phyloP scores from a whole-genome alignment of 1,140 invertebrate genomes.

The Wiebesia pumilae region DNA sequence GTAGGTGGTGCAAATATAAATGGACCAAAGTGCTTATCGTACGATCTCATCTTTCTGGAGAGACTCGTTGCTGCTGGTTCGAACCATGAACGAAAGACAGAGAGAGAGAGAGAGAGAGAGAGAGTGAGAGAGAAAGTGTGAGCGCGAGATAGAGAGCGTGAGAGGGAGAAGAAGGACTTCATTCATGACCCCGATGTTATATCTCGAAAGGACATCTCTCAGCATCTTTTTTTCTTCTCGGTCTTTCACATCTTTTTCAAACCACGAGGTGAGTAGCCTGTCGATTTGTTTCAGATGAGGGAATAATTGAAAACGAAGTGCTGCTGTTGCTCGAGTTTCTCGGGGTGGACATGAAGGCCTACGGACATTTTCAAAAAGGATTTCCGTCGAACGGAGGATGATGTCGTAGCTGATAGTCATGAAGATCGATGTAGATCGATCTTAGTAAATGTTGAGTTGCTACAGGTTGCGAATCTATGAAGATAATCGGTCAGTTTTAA shows the following conservation, averaged over 20 bases:
- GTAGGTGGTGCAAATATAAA: conserved; percentile 67
- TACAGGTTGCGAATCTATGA: conserved; percentile 17
- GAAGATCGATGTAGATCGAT: conserved; percentile 51
- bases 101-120: neutral
- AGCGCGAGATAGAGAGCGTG: neutral
- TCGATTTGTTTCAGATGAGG: conserved; percentile 58
- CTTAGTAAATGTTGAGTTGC: neutral
- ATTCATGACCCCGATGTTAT: conserved; percentile 62
- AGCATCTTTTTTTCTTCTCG: neutral
- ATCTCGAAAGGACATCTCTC: conserved; percentile 64
- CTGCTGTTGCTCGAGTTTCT: neutral
- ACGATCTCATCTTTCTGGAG: conserved; percentile 60
- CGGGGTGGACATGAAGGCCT: neutral
- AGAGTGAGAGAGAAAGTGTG: conserved; percentile 56
- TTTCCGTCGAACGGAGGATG: neutral
- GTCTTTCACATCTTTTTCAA: neutral
- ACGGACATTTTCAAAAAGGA: neutral
- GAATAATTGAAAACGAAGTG: conserved; percentile 61
- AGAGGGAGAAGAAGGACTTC: conserved; percentile 61
- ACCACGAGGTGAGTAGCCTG: conserved; percentile 17
- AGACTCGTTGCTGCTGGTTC: neutral
- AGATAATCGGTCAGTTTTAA: conserved; percentile 22
- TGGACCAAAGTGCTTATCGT: conserved; percentile 63
- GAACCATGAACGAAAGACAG: conserved; percentile 26
- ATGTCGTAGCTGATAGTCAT: neutral